Percentiles rank a stretch among this genome's conserved stretches.
Conservation (phyloP, 2,797 vertebrate species). For the Bovichtus variegatus region DNA sequence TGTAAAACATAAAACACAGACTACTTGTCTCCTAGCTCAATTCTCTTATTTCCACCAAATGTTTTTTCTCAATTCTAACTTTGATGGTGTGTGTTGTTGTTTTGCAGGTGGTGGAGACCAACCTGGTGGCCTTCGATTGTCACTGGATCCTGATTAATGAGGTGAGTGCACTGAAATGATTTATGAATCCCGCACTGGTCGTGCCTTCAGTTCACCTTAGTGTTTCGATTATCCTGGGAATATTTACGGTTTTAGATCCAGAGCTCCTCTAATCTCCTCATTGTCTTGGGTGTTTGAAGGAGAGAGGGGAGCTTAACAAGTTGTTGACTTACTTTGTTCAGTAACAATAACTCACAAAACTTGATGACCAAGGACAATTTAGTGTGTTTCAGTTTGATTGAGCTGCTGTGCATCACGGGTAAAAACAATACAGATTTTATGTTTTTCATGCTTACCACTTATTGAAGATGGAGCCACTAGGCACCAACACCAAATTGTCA, state of each 20-base stretch:
- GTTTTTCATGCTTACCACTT: neutral
- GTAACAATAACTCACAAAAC: slow-evolving; percentile 25
- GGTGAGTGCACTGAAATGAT: slow-evolving; percentile 85
- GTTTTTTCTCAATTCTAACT: slow-evolving; percentile 1
- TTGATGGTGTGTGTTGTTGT: slow-evolving; percentile 75
- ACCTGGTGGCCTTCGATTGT: slow-evolving; percentile 98
- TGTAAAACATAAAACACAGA: neutral
- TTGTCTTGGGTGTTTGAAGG: slow-evolving; percentile 19
- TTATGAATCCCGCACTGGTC: slow-evolving; percentile 21
- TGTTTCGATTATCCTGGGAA: slow-evolving; percentile 36
- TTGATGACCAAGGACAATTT: slow-evolving; percentile 26
- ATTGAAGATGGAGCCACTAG: neutral
- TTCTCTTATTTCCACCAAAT: neutral
- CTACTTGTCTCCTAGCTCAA: neutral
- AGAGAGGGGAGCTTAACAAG: slow-evolving; percentile 1
- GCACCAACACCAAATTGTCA: slow-evolving; percentile 3
- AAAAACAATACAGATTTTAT: slow-evolving; percentile 8
- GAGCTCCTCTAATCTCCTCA: neutral
- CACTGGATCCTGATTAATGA: slow-evolving; percentile 99
- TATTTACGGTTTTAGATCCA: slow-evolving; percentile 30
- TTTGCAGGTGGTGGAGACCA: slow-evolving; percentile 96
- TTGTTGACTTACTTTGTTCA: slow-evolving; percentile 4
- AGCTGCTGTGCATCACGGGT: neutral
- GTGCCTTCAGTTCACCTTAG: slow-evolving; percentile 44
- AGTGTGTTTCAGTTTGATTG: slow-evolving; percentile 5